phyloP scores from a whole-genome alignment of 2,797 vertebrate species.

The Thaleichthys pacificus region DNA sequence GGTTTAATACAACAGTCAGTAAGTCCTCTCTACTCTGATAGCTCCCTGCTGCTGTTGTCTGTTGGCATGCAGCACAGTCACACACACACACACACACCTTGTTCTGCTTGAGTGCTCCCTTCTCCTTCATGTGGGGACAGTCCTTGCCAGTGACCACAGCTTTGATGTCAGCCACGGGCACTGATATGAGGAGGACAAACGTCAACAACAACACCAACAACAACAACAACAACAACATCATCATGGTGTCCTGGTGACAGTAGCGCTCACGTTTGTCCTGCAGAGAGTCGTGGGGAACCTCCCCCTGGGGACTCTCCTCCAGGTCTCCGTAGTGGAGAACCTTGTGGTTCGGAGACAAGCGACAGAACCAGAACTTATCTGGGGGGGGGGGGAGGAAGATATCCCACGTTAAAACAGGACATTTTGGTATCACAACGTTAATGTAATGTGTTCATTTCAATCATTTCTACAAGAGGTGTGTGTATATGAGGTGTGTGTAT shows the following conservation, averaged over 20 bases:
- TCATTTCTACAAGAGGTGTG: background rate
- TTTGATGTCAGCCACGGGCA: constrained; percentile 99
- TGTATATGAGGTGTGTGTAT: constrained; percentile 10
- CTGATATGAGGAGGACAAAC: constrained; percentile 77
- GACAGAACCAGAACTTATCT: constrained; percentile 99
- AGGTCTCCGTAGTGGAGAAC: constrained; percentile 98
- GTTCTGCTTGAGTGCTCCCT: constrained; percentile 98
- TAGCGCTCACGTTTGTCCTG: constrained; percentile 93
- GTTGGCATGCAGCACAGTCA: background rate
- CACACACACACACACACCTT: constrained; percentile 80
- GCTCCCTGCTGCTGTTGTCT: background rate
- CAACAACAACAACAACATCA: constrained; percentile 32
- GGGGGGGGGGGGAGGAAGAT: constrained; percentile 2
- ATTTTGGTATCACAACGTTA: background rate
- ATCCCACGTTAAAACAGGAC: background rate
- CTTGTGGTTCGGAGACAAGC: constrained; percentile 97
- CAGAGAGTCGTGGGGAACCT: constrained; percentile 94
- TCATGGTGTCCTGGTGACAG: too few species aligned
- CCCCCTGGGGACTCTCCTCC: constrained; percentile 96
- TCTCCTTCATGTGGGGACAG: constrained; percentile 99
- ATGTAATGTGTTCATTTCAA: background rate
- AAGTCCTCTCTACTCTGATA: background rate
- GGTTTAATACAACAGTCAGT: too few species aligned
- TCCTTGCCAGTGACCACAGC: constrained; percentile 98
- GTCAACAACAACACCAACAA: constrained; percentile 2